Base-by-base conservation (phyloP, 2,888 invertebrate species). In the Sphaeridia pumilis region DNA sequence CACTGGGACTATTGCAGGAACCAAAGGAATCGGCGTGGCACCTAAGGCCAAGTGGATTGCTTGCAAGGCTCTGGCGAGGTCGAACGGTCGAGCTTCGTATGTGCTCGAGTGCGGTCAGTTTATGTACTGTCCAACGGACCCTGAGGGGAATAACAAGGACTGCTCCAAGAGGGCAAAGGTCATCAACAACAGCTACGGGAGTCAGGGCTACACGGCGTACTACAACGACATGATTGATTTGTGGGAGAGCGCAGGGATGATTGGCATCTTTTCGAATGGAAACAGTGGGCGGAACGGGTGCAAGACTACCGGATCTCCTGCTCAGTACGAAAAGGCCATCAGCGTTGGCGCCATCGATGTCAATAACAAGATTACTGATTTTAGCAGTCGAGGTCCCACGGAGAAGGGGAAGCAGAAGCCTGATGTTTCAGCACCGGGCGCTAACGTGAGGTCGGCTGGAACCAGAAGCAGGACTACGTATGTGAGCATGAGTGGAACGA, bases 371-470 rank as follows among this genome's bases (percentile, higher is more conserved):
- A 31, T 54, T 7, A 25, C 49, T 7, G 24, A 38, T 4, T 54
- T 49, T 34, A 35, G 42, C 34, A 49, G 48, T 35, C 42, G 34
- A 12, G 54, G 54, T 21, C 54, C 54, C 31, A 48, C 27, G 10
- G 3, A 25, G 10, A 5, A 34, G 2, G 28, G 28, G 7, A 5
- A 24, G 5, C 4, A 2, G 14, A 53, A 53, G 28, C 53, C 53
- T 25, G 46, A 49, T 2, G 21, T 53, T 34, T 48, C 47, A 24
- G 53, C 53, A n/a, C 53, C 53, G 21, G 53, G 53, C 2, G 7
- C 14, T 2, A 31, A 48, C 25, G 48, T 48, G 28, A 34, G 38
- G 3, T 53, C 53, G 4, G 35, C 47, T 14, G 43, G 44, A 20
- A 27, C 24, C 34, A 28, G 17, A 5, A 22, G 36, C n/a, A 12